Evolutionary conservation across 1,140 invertebrate genomes (phyloP).

Genomic region (Lordiphosa stackelbergi): DNA sequence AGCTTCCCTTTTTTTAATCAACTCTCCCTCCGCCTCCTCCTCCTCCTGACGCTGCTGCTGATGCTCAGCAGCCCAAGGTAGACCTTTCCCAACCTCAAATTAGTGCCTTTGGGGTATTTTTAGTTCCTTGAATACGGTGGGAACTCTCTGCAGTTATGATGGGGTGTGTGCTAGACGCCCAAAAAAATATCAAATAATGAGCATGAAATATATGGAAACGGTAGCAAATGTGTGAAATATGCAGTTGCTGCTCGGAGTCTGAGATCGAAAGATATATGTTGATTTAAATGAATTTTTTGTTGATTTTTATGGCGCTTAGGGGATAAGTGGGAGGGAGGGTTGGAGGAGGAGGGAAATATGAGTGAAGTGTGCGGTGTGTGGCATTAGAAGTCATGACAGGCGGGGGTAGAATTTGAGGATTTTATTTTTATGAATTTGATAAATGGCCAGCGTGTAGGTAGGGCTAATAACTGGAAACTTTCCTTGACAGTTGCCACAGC

Average conservation of each 20-base stretch:
- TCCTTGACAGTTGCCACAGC: conserved; percentile 40
- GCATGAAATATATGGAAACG: conserved; percentile 68
- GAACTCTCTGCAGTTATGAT: conserved; percentile 59
- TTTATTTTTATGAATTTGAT: conserved; percentile 73
- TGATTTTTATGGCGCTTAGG: conserved; percentile 71
- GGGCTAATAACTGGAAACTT: conserved; percentile 65
- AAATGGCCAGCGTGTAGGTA: conserved; percentile 53
- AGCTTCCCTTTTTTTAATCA: conserved; percentile 67
- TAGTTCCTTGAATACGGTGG: conserved; percentile 53
- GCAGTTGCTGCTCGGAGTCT: conserved; percentile 3
- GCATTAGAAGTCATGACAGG: conserved; percentile 52
- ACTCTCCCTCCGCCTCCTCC: conserved; percentile 11
- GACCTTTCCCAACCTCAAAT: conserved; percentile 74
- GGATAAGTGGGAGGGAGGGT: background rate
- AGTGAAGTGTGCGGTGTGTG: conserved; percentile 56
- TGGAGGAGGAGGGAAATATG: conserved; percentile 26
- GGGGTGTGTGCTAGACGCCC: conserved; percentile 34
- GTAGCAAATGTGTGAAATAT: conserved; percentile 52
- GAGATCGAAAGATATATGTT: conserved; percentile 61
- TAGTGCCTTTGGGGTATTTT: conserved; percentile 66
- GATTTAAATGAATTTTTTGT: conserved; percentile 75
- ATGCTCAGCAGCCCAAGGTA: conserved; percentile 32
- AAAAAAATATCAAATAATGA: conserved; percentile 37
- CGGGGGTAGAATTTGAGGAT: conserved; percentile 19
- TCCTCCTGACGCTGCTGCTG: background rate